phyloP scores from a whole-genome alignment of 1,140 invertebrate species.

The Euborellia annulipes region DNA sequence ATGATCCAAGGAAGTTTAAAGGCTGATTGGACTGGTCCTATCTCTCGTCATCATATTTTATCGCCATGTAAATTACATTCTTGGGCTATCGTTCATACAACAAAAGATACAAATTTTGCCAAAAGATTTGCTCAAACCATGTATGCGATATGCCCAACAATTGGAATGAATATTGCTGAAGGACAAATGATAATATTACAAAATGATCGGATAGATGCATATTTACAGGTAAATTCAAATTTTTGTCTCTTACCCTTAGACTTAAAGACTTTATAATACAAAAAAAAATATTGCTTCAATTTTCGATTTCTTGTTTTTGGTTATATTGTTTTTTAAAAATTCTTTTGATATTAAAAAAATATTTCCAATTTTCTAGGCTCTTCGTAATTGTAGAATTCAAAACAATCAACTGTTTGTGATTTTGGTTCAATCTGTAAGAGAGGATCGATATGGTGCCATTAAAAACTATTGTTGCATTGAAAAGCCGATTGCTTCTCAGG shows the following conservation, averaged over 20 bases:
- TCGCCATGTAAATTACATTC: slow-evolving; percentile 21
- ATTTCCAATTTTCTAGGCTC: too few species aligned
- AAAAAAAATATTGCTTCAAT: too few species aligned
- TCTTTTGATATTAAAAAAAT: too few species aligned
- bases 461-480: slow-evolving; percentile 80
- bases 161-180: slow-evolving; percentile 46
- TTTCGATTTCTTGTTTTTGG: too few species aligned
- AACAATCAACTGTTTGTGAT: slow-evolving; percentile 53
- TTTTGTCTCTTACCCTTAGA: too few species aligned
- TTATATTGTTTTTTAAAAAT: too few species aligned
- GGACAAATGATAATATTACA: slow-evolving; percentile 33
- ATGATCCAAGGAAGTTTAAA: slow-evolving; percentile 17
- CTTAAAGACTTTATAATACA: too few species aligned
- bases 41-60: slow-evolving; percentile 1
- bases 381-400: slow-evolving; percentile 30
- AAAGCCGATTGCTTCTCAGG: slow-evolving; percentile 61
- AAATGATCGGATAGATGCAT: slow-evolving; percentile 37
- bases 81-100: slow-evolving; percentile 53
- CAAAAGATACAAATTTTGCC: slow-evolving; percentile 38
- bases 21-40: too few species aligned
- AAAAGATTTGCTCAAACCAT: slow-evolving; percentile 45
- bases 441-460: slow-evolving; percentile 73
- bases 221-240: slow-evolving; percentile 27
- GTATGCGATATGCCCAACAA: slow-evolving; percentile 34
- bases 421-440: slow-evolving; percentile 62